These are phyloP conservation scores for Albula glossodonta DNA, from an alignment of 2,113 vertebrate species.

Conservation along the genomic window DNA sequence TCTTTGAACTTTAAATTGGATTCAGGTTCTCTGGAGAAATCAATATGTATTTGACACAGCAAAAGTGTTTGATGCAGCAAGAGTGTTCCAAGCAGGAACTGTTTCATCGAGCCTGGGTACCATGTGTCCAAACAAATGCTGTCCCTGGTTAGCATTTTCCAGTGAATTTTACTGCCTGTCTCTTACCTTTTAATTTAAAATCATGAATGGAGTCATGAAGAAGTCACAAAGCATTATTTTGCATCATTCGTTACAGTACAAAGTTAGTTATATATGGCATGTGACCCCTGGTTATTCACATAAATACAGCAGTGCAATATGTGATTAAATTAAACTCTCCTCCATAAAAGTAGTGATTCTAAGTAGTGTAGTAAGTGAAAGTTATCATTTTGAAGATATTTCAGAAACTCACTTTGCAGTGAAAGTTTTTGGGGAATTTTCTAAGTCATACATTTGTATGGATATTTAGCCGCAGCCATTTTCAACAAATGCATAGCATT, in stretches of 20 bases:
- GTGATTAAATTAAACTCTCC: too few relatives aligned
- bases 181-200: background rate
- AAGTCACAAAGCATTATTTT: background rate
- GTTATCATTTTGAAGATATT: too few relatives aligned
- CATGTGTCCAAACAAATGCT: background rate
- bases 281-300: slow-evolving; percentile 26
- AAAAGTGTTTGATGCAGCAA: too few relatives aligned
- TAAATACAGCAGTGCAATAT: background rate
- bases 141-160: background rate
- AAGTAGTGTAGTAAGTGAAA: background rate
- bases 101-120: background rate
- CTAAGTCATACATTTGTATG: background rate
- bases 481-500: background rate
- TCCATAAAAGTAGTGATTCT: too few relatives aligned
- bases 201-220: background rate
- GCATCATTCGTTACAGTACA: background rate
- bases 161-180: background rate
- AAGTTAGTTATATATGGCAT: too few relatives aligned
- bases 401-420: too few relatives aligned
- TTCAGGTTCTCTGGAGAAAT: background rate
- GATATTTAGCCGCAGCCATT: too few relatives aligned
- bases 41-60: background rate
- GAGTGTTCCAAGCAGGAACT: background rate
- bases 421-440: background rate
- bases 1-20: background rate